Conservation (phyloP, 2,888 invertebrate genomes). For the Orchesellides sinensis region DNA sequence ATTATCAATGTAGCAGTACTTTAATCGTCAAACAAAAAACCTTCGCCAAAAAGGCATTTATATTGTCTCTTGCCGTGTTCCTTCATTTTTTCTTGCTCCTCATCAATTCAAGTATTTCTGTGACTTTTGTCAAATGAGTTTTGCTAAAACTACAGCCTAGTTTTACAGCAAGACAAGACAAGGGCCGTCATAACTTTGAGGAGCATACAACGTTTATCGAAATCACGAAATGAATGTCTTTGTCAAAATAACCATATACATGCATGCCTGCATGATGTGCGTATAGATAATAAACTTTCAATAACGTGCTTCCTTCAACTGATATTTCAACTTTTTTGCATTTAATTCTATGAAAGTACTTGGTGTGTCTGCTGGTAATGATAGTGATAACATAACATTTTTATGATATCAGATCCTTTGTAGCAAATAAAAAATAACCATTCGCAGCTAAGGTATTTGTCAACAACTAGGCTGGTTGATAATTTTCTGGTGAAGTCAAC, state of each 20-base stretch:
- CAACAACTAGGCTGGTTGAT: not conserved
- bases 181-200: not conserved
- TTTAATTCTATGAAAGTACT: not conserved
- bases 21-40: constrained; percentile 28
- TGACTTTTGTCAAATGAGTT: not conserved
- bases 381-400: not conserved
- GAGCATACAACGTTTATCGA: not conserved
- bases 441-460: constrained; percentile 9
- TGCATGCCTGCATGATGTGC: not conserved
- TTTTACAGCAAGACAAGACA: not conserved
- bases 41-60: not conserved
- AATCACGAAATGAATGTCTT: too few species aligned
- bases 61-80: not conserved
- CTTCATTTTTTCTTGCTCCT: not conserved
- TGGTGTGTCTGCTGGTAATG: not conserved
- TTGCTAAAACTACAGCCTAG: constrained; percentile 2
- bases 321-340: not conserved
- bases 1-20: constrained; percentile 44
- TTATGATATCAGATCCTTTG: too few species aligned
- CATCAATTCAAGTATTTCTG: not conserved
- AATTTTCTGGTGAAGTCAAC: not conserved
- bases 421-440: not conserved
- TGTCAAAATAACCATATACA: too few species aligned
- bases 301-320: constrained; percentile 5
- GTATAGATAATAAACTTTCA: not conserved